A percentile compares a stretch with the other conserved stretches of the same genome.
Evolutionary conservation across 2,113 vertebrate species (phyloP).

Genomic region (Steatornis caripensis): DNA sequence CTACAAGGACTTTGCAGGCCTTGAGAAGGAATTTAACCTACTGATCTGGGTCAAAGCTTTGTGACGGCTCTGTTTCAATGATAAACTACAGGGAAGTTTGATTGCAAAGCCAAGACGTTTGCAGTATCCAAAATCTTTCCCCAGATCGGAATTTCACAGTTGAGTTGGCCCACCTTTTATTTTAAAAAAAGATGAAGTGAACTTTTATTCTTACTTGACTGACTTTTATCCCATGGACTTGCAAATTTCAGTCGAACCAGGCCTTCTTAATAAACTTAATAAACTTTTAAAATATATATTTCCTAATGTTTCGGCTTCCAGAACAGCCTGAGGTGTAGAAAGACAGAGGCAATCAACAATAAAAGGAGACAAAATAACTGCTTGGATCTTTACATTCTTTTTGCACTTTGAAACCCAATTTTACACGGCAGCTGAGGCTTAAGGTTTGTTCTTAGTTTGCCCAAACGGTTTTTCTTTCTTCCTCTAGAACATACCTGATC

Average conservation of each 20-base stretch:
- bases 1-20: background rate
- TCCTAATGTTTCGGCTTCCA: background rate
- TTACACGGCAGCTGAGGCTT: background rate
- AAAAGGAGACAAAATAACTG: background rate
- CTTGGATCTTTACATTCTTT: background rate
- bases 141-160: background rate
- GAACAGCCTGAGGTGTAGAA: background rate
- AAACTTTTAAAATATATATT: background rate
- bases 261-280: background rate
- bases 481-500: background rate
- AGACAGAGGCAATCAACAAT: background rate
- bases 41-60: background rate
- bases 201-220: background rate
- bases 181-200: background rate
- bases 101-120: background rate
- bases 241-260: background rate
- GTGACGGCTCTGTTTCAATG: fast-evolving
- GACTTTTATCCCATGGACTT: background rate
- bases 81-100: background rate
- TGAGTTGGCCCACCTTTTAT: background rate
- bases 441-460: background rate
- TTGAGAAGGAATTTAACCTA: background rate
- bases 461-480: background rate
- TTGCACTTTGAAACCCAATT: background rate
- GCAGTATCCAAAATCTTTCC: background rate